These are phyloP conservation scores for Cassiopea xamachana DNA, from an alignment of 30 jellyfish, hydroid and myxozoan species.

Conservation along the genomic window DNA sequence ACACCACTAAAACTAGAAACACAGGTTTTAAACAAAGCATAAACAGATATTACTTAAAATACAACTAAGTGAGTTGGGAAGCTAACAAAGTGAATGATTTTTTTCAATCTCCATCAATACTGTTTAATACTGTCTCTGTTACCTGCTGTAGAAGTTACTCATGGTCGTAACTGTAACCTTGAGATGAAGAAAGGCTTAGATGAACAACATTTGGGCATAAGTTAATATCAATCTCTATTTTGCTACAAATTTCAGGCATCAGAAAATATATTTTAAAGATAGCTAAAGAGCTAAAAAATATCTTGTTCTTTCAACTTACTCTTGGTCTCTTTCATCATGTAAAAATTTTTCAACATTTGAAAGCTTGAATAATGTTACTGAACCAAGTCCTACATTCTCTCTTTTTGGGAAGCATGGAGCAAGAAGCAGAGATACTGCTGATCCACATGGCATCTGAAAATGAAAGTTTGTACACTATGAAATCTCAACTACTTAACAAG, in stretches of 20 bases:
- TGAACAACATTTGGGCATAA: no score
- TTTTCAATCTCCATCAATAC: no score
- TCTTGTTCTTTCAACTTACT: background rate
- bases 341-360: conserved; percentile 13
- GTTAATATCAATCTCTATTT: no score
- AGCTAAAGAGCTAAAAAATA: background rate
- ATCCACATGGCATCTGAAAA: background rate
- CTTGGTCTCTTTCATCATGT: conserved; percentile 25
- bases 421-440: conserved; percentile 19
- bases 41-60: background rate
- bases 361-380: background rate
- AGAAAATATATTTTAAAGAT: no score
- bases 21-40: background rate
- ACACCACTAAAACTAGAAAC: conserved; percentile 14
- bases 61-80: background rate
- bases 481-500: background rate
- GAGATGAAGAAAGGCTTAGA: no score
- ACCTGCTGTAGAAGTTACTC: no score
- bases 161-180: no score
- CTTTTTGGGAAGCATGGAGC: conserved; percentile 57
- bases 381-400: no score
- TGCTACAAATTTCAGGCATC: no score
- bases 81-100: no score
- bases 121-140: no score
- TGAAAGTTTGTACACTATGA: background rate